Evolutionary conservation across 2,888 invertebrate genomes (phyloP), one percentile per base, ranked within the genome.

Genomic region (Platynereis dumerilii): DNA sequence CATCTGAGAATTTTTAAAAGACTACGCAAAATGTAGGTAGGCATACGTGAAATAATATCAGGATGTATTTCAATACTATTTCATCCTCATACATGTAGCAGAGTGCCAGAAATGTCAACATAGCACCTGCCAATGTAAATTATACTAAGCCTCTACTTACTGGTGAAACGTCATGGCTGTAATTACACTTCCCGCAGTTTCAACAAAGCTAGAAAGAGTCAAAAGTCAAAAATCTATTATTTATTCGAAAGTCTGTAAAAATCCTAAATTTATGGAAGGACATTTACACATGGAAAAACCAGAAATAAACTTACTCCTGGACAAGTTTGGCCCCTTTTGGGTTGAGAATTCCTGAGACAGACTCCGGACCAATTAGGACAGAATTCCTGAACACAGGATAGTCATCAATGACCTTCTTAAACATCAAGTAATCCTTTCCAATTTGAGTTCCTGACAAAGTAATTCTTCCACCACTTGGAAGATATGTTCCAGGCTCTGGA

Each of bases 341-440:
- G 7, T 34, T 34, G 1, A 60, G 53, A 22, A 45, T 52, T 3
- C 20, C 29, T 1, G 44, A 17, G 3, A 68, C 65, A 17, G 66
- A 59, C 44, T 72, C 73, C 5, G 73, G 69, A 7, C 73, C 73
- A 2, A 72, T 68, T 26, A 73, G 24, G 24, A 26, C 26, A 48
- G 68, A 68, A 15, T 42, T 29, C 10, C 28, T 28, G 48, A 72
- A 58, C 27, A 27, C 22, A 10, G 65, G 64, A 56, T 61, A 69
- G 7, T 48, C 27, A 1, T 45, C 42, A 17, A 71, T 39, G 12
- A 72, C 45, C 12, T 57, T 26, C 17, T 65, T 53, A 5, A 72
- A 60, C 12, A 39, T 62, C 22, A 57, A 28, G 56, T 58, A 73
- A 55, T 73, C 73, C n/a, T 63, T 24, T 7, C 60, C 70, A 7